Percentiles rank a stretch among this genome's conserved stretches.
Conservation (phyloP, 2,113 vertebrate genomes). For the Alligator mississippiensis region DNA sequence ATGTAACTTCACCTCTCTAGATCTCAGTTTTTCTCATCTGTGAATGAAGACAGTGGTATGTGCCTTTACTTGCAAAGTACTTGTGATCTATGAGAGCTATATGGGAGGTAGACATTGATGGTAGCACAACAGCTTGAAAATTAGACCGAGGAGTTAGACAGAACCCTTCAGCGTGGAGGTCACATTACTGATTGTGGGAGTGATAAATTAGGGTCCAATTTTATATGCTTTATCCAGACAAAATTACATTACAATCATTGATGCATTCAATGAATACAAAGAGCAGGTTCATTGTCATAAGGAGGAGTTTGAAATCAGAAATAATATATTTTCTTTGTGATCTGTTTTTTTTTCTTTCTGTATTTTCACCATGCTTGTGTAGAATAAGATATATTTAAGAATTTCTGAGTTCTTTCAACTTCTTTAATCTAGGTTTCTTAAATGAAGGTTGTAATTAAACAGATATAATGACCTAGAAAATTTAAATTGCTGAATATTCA, state of each 20-base stretch:
- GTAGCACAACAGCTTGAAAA: background rate
- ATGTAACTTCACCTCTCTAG: background rate
- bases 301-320: background rate
- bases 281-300: background rate
- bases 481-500: background rate
- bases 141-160: background rate
- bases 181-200: background rate
- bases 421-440: background rate
- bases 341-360: background rate
- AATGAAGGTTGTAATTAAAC: background rate
- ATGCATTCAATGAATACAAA: background rate
- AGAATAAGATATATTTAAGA: background rate
- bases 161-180: background rate
- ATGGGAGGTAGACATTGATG: background rate
- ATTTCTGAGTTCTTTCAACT: fast-evolving
- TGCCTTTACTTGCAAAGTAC: background rate
- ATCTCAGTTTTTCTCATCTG: background rate
- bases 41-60: background rate
- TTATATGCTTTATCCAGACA: background rate
- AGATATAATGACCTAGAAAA: background rate
- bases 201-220: background rate
- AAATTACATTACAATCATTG: background rate
- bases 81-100: background rate
- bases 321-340: background rate
- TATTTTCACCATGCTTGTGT: background rate